Evolutionary conservation across 2,888 invertebrate species (phyloP).

Genomic region (Gasteruption jaculator): DNA sequence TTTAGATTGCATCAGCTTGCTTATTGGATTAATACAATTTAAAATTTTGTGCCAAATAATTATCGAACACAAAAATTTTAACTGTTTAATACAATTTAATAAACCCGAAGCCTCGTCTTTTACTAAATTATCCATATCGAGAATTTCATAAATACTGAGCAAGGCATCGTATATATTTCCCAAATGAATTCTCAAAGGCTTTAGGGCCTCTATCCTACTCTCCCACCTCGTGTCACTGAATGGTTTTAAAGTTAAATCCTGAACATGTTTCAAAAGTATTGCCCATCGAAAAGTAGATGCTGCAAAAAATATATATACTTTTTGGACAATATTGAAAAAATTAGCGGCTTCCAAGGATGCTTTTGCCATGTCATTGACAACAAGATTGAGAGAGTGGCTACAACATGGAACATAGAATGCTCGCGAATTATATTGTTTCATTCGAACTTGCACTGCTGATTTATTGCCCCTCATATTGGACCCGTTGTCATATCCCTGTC

Average conservation of each 20-base stretch:
- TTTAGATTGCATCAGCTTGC: conserved; percentile 10
- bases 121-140: conserved; percentile 2
- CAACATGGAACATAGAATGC: conserved; percentile 17
- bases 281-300: conserved; percentile 23
- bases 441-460: conserved; percentile 14
- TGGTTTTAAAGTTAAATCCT: conserved; percentile 24
- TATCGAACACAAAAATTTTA: conserved; percentile 19
- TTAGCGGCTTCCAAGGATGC: conserved; percentile 5
- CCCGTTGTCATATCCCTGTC: conserved; percentile 18
- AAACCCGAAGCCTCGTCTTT: conserved; percentile 5
- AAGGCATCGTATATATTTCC: conserved; percentile 21
- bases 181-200: conserved; percentile 21
- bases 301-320: conserved; percentile 19
- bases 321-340: conserved; percentile 15
- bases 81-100: conserved; percentile 13
- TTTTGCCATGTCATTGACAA: conserved; percentile 16
- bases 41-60: conserved; percentile 10
- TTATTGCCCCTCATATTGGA: conserved; percentile 17
- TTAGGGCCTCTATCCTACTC: conserved; percentile 23
- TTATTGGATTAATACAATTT: conserved; percentile 3
- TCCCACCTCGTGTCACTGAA: conserved; percentile 25
- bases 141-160: conserved; percentile 4
- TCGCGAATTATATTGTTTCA: conserved; percentile 14
- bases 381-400: conserved; percentile 16
- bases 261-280: conserved; percentile 20